A percentile compares a stretch with the other conserved stretches of the same genome.
These are phyloP conservation scores for Macrosteles quadrilineatus DNA, from an alignment of 1,140 invertebrate genomes.

Conservation along the genomic window DNA sequence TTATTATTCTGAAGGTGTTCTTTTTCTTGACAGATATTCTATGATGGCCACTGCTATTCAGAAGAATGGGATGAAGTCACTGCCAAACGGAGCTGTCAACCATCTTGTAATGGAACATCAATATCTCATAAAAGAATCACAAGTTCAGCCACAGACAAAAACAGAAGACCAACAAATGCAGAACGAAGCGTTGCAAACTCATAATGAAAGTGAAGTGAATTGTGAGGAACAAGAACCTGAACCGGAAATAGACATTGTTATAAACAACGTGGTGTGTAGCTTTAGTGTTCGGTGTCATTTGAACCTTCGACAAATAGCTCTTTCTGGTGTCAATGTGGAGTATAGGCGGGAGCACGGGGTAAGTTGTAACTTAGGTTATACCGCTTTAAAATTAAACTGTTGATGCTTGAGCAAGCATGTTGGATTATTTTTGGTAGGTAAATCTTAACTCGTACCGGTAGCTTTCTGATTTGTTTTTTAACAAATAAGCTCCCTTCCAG, in stretches of 20 bases:
- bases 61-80: constrained; percentile 40
- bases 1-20: too few species aligned
- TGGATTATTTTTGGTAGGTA: too few species aligned
- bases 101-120: constrained; percentile 36
- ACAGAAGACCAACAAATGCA: constrained; percentile 9
- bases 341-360: constrained; percentile 93
- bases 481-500: too few species aligned
- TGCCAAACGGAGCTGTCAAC: constrained; percentile 34
- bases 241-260: constrained; percentile 82
- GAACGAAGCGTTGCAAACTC: not conserved
- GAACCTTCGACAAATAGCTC: constrained; percentile 92
- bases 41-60: constrained; percentile 39
- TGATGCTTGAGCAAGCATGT: too few species aligned
- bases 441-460: too few species aligned
- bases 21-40: not conserved
- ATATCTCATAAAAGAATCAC: constrained; percentile 3
- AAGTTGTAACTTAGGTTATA: too few species aligned
- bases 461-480: too few species aligned
- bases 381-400: too few species aligned
- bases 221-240: constrained; percentile 28
- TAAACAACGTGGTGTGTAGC: constrained; percentile 98
- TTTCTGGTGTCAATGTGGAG: constrained; percentile 92
- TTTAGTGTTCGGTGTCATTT: constrained; percentile 97
- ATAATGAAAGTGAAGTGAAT: constrained; percentile 6
- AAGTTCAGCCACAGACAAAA: not conserved